These are phyloP conservation scores for Diarsia dahlii DNA, from an alignment of 2,888 invertebrate species.

Conservation along the genomic window DNA sequence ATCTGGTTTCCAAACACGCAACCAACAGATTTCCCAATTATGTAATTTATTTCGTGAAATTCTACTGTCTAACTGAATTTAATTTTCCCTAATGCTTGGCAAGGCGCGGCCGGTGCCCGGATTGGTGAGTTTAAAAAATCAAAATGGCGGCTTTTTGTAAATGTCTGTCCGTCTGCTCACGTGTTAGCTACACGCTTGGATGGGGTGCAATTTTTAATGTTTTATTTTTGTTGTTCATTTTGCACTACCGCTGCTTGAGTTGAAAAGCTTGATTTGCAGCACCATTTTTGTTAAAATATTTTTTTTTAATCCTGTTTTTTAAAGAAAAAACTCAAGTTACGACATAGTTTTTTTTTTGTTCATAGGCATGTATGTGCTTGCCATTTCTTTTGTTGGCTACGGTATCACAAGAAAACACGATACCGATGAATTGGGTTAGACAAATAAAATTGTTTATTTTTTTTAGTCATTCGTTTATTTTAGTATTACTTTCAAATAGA, in stretches of 20 bases:
- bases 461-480: slow-evolving; percentile 47
- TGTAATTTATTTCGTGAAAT: slow-evolving; percentile 37
- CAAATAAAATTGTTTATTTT: slow-evolving; percentile 50
- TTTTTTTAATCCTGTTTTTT: background rate
- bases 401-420: slow-evolving; percentile 82
- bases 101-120: slow-evolving; percentile 92
- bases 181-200: slow-evolving; percentile 79
- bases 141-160: slow-evolving; percentile 77
- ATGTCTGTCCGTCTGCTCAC: slow-evolving; percentile 74
- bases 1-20: slow-evolving; percentile 35
- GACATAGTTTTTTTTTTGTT: slow-evolving; percentile 66
- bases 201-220: slow-evolving; percentile 73
- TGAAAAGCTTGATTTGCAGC: slow-evolving; percentile 55
- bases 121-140: slow-evolving; percentile 90
- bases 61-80: slow-evolving; percentile 75
- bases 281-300: slow-evolving; percentile 10
- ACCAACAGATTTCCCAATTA: background rate
- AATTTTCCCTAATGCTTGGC: slow-evolving; percentile 80
- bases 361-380: slow-evolving; percentile 85
- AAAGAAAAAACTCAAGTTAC: background rate
- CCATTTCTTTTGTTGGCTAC: slow-evolving; percentile 83
- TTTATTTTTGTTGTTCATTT: slow-evolving; percentile 57
- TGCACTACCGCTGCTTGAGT: slow-evolving; percentile 58
- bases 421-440: slow-evolving; percentile 85
- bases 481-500: slow-evolving; percentile 46